These are phyloP conservation scores for Cheirogaleus medius DNA, from an alignment of 2,113 vertebrate genomes.

Conservation along the genomic window DNA sequence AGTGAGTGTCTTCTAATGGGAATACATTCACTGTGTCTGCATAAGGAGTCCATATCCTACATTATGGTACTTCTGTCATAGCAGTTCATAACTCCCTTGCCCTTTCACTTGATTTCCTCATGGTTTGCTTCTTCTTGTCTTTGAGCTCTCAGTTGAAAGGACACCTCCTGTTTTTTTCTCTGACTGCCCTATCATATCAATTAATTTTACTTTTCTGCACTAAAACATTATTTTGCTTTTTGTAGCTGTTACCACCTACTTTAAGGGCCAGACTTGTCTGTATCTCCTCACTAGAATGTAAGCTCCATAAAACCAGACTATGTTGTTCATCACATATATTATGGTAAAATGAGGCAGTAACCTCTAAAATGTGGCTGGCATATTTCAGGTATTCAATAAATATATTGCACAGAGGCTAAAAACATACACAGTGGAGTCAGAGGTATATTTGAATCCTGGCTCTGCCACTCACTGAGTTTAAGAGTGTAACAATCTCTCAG, in stretches of 20 bases:
- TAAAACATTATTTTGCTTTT: neutral
- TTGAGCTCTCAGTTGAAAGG: neutral
- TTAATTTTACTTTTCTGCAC: neutral
- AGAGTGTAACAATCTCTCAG: neutral
- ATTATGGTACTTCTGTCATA: neutral
- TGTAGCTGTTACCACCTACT: neutral
- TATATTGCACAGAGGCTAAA: slow-evolving; percentile 3
- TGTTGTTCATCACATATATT: neutral
- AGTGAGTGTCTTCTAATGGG: neutral
- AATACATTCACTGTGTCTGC: neutral
- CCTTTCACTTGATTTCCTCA: neutral
- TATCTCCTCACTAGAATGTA: neutral
- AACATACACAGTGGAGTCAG: neutral
- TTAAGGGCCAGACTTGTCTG: neutral
- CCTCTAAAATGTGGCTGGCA: neutral
- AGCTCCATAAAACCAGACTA: neutral
- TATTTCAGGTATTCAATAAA: neutral
- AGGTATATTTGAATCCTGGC: neutral
- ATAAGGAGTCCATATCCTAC: neutral
- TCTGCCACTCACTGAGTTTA: neutral
- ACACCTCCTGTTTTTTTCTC: neutral
- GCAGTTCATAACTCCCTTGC: neutral
- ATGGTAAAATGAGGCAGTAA: neutral
- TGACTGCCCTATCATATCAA: neutral
- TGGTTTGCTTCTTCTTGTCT: neutral